Evolutionary conservation across 2,888 invertebrate species (phyloP).

Genomic region (Noctua pronuba): DNA sequence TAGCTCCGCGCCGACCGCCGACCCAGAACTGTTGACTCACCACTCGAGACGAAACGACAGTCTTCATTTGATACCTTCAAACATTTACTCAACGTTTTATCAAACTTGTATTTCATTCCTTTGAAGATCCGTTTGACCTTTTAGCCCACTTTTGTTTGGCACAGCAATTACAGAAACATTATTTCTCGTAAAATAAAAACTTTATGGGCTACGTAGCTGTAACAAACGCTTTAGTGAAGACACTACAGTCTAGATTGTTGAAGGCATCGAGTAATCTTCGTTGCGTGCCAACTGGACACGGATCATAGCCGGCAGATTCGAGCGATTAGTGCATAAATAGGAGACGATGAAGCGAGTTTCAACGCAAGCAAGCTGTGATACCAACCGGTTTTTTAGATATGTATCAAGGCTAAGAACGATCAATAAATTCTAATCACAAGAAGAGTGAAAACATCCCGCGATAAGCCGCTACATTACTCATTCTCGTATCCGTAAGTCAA

Average conservation of each 20-base stretch:
- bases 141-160: conserved; percentile 77
- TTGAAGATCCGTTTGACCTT: conserved; percentile 74
- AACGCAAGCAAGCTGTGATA: conserved; percentile 38
- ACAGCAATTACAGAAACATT: conserved; percentile 75
- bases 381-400: conserved; percentile 61
- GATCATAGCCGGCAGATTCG: conserved; percentile 70
- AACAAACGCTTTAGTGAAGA: conserved; percentile 62
- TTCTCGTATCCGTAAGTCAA: conserved; percentile 57
- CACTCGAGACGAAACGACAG: conserved; percentile 58
- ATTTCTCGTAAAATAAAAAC: conserved; percentile 62
- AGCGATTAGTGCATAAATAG: conserved; percentile 66
- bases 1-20: conserved; percentile 51
- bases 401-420: conserved; percentile 63
- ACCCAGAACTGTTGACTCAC: conserved; percentile 69
- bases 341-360: conserved; percentile 52
- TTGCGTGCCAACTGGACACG: conserved; percentile 73
- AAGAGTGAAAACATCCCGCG: conserved; percentile 65
- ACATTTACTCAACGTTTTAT: conserved; percentile 68
- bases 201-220: conserved; percentile 23
- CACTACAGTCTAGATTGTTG: conserved; percentile 61
- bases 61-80: conserved; percentile 69
- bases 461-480: conserved; percentile 62
- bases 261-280: conserved; percentile 48
- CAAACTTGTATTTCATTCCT: conserved; percentile 68
- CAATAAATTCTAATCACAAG: conserved; percentile 66